Evolutionary conservation across 2,888 invertebrate genomes (phyloP).

Genomic region (Dascillus cervinus): DNA sequence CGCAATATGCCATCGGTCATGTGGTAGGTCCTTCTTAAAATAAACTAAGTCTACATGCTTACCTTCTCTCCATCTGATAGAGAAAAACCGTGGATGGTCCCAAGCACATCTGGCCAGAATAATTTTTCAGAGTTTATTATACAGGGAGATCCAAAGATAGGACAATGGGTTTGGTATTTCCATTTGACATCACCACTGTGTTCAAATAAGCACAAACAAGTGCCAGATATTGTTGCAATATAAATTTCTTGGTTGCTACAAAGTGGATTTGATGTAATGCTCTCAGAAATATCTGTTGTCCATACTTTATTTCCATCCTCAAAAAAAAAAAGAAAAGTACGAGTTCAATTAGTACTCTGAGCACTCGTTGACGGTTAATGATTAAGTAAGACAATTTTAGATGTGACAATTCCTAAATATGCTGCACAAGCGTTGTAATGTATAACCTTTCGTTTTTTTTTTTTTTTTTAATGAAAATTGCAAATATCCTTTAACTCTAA

Average conservation of each 20-base stretch:
- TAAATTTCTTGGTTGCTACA: conserved; percentile 40
- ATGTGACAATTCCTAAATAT: too few species aligned
- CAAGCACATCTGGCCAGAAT: conserved; percentile 50
- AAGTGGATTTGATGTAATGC: conserved; percentile 46
- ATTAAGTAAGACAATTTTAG: too few species aligned
- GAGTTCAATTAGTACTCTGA: too few species aligned
- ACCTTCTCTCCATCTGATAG: conserved; percentile 47
- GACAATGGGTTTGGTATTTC: conserved; percentile 50
- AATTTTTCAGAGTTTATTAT: conserved; percentile 49
- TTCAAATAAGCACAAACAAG: conserved; percentile 47
- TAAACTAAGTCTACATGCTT: conserved; percentile 15
- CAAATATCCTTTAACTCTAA: too few species aligned
- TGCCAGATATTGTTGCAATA: conserved; percentile 53
- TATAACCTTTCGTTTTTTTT: too few species aligned
- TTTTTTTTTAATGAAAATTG: too few species aligned
- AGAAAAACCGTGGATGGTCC: conserved; percentile 49
- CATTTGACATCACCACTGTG: conserved; percentile 49
- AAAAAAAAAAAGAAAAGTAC: too few species aligned
- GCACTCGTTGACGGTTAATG: too few species aligned
- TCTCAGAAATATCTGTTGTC: conserved; percentile 39
- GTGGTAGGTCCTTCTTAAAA: conserved; percentile 2
- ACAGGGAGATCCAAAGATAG: conserved; percentile 59
- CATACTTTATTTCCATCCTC: conserved; percentile 46
- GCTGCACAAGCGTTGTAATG: too few species aligned
- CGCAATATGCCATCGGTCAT: too few species aligned